Evolutionary conservation across 2,113 vertebrate species (phyloP), one percentile per base, ranked within the genome.

Genomic region (Elephas maximus): DNA sequence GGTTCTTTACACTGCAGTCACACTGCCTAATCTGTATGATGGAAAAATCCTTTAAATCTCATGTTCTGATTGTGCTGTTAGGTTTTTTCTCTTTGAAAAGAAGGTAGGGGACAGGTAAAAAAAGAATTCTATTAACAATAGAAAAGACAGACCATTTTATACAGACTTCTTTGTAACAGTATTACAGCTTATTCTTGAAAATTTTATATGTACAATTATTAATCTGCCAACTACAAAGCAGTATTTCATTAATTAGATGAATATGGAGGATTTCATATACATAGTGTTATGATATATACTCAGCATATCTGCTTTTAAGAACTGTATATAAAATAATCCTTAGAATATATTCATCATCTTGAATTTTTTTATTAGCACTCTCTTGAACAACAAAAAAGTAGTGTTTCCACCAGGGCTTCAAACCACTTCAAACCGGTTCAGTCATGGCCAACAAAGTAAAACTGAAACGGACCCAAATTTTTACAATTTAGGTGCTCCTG

Each of bases 301-400:
- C 37, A 94, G 60, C n/a, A 85, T 2, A 51, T 87, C 28, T 69
- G 41, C 60, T 71, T 86, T 96, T 33, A 84, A 57, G 63, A 82
- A 82, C 15, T 69, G 26, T 30, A 79, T 30, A 82, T 24, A 62
- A 60, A 78, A 80, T 67, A 11, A 41, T 57, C 53, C 65, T 41
- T 76, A 86, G 41, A 69, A 83, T 9, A 95, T 7, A 71, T 37
- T 60, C 11, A 81, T 30, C 26, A 86, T 23, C 45, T 76, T 44
- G 79, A 91, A 84, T 6, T 86, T 94, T 57, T 86, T 71, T 44
- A n/a, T 53, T 69, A 83, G 51, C 94, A 91, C 0, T 98, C 12
- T 60, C 94, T 21, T 33, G 28, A 97, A 81, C 26, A 92, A 97
- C 69, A 23, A 97, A 96, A 51, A 53, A 84, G 88, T 84, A 95